Percentiles rank a stretch among this genome's conserved stretches.
Conservation (phyloP, 2,113 vertebrate genomes). For the Hippolais icterina region DNA sequence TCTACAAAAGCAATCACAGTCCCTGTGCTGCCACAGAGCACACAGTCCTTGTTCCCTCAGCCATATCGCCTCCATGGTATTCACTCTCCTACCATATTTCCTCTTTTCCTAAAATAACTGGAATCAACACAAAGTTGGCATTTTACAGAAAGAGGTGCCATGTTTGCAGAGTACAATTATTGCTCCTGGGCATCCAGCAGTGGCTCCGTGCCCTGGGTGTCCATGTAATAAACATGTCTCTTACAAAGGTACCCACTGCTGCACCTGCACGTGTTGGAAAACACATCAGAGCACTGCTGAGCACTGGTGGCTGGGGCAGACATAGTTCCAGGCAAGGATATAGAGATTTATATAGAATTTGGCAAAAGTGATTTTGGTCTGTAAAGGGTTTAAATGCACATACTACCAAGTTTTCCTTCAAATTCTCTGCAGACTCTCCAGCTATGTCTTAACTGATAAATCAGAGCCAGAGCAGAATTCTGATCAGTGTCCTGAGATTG, state of each 20-base stretch:
- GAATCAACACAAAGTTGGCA: not conserved
- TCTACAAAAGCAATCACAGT: rapidly evolving
- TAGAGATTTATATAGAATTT: not conserved
- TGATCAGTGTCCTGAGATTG: slow-evolving; percentile 12
- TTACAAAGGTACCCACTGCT: not conserved
- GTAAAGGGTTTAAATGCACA: not conserved
- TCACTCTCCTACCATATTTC: not conserved
- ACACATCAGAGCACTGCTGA: not conserved
- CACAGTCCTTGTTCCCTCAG: not conserved
- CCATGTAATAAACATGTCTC: not conserved
- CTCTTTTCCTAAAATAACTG: not conserved
- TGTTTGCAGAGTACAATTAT: not conserved
- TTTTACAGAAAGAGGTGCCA: not conserved
- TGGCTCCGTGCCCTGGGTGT: not conserved
- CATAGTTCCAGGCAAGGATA: not conserved
- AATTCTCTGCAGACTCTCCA: not conserved
- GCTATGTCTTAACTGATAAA: slow-evolving; percentile 15
- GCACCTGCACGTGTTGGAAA: not conserved
- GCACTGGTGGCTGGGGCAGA: not conserved
- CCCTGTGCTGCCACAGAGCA: not conserved
- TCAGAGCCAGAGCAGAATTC: not conserved
- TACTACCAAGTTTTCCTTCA: not conserved
- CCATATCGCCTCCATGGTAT: not conserved
- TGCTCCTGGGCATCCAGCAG: not conserved
- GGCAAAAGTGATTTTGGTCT: not conserved